Evolutionary conservation across 2,113 vertebrate species (phyloP).

Genomic region (Apodemus sylvaticus): DNA sequence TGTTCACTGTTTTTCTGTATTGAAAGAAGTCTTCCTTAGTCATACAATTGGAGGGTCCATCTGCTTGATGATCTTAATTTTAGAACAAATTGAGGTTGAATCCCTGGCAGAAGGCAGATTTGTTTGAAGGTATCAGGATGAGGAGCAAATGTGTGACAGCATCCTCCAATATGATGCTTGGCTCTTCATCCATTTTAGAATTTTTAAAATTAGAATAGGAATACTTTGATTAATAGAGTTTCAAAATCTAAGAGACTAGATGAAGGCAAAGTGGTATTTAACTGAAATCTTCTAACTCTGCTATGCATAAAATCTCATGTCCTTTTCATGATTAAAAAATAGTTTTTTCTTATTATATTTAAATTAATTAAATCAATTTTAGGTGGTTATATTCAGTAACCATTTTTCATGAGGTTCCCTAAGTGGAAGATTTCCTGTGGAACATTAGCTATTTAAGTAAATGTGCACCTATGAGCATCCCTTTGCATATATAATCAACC

Average conservation of each 20-base stretch:
- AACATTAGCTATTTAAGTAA: conserved; percentile 42
- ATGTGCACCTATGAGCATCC: background rate
- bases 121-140: background rate
- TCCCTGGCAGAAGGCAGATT: background rate
- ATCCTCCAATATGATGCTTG: background rate
- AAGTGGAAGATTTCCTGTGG: background rate
- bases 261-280: background rate
- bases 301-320: background rate
- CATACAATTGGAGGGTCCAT: background rate
- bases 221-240: background rate
- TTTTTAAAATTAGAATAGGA: background rate
- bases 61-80: background rate
- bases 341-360: conserved; percentile 6
- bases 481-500: background rate
- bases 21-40: background rate
- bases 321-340: background rate
- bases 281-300: background rate
- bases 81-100: background rate
- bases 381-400: background rate
- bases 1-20: background rate
- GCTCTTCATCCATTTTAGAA: background rate
- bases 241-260: background rate
- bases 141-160: background rate
- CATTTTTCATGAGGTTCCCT: background rate
- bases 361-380: conserved; percentile 24